Base-by-base conservation (phyloP, 2,113 vertebrate genomes). In the Alces alces region DNA sequence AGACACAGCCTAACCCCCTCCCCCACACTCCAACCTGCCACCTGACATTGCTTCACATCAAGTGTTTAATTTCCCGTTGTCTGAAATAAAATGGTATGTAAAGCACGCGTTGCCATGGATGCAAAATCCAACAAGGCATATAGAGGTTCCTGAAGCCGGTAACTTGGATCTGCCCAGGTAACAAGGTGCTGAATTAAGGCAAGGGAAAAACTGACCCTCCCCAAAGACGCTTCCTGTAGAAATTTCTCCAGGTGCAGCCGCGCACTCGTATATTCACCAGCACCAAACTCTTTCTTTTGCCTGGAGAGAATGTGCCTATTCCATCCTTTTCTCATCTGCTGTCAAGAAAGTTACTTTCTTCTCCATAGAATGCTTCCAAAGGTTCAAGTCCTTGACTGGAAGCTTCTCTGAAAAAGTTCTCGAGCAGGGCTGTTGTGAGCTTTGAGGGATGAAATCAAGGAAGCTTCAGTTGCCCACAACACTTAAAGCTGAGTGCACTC, bases 41-140 rank as follows among this genome's bases (percentile, higher is more conserved):
- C 27, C 47, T 79, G 89, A 97, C 97, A 96, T 97, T 91, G 97
- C 97, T 96, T 98, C 96, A 95, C 86, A 96, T 95, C 79, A 92
- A 97, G 91, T 98, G 94, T 98, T 99, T 98, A 97, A 98, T 98
- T 99, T 98, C 93, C 97, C 97, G 97, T 98, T 99, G 98, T 98
- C 98, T 96, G 30, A 96, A 95, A 91, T 97, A 90, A 98, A 98
- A 97, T 94, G 64, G 97, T 97, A 98, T 97, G 98, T 94, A 98
- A 98, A 98, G 93, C 84, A 96, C 93, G 98, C 57, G 98, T 98
- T 98, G 96, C 98, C 96, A 98, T 98, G 98, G 98, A 98, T 95
- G 98, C 98, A 96, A 93, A 97, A 94, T 52, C 61, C 86, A 28
- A 55, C 4, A 21, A 7, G 70, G 79, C 73, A 17, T 86, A 80